Base-by-base conservation (phyloP, 2,888 invertebrate species). In the Pristionchus fissidentatus region DNA sequence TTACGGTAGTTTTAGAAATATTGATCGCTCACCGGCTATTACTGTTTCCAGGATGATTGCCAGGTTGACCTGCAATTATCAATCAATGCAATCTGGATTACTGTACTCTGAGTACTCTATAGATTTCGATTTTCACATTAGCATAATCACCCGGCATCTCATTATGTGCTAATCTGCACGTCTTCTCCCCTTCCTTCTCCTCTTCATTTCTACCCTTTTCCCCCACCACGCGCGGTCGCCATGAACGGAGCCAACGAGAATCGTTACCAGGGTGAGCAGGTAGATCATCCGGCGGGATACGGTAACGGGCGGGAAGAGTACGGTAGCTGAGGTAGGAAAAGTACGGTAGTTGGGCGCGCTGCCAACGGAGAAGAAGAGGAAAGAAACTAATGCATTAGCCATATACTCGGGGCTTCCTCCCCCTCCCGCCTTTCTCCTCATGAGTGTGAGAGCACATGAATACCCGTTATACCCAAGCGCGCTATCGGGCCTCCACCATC, bases 361-460 rank as follows among this genome's bases (percentile, higher is more conserved):
- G 38, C 66, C 38, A 10, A 15, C 38, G 22, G 66, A 1, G 66
- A 66, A 22, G 38, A 7, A 26, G 10, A 35, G 41, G 38, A 19
- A 41, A 70, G 70, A 70, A 70, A 70, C 70, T 70, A 70, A 26
- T 41, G 70, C 70, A 70, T 70, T 70, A 70, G 70, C 70, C 70
- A 38, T 38, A 70, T 38, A 26, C 70, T 22, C 70, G n/a, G n/a
- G n/a, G n/a, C n/a, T n/a, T n/a, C n/a, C 38, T 70, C 41, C 70
- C 70, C 43, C 38, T 70, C 43, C 70, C 70, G 70, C 70, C 70
- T n/a, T n/a, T n/a, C n/a, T n/a, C 70, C 70, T 70, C n/a, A 22
- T 60, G 70, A 41, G 70, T 70, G 70, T 41, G n/a, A 26, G 66
- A n/a, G 66, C 41, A 41, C 22, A 41, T 41, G 70, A 70, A 70